Percentiles rank a stretch among this genome's conserved stretches.
phyloP scores from a whole-genome alignment of 1,140 invertebrate species.

The Lordiphosa collinella region DNA sequence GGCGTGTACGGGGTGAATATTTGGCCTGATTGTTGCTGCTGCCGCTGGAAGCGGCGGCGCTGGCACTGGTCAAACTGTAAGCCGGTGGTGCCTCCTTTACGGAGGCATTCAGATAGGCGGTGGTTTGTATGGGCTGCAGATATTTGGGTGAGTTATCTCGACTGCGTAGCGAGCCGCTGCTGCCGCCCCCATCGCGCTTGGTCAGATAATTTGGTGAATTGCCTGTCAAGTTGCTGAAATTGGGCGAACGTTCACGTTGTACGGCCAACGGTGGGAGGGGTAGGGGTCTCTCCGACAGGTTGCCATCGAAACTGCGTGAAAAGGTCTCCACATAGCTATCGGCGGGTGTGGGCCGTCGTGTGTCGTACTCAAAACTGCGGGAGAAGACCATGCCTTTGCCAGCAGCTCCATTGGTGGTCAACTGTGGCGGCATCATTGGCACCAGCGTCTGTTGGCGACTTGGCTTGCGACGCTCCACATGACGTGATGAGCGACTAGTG shows the following conservation, averaged over 20 bases:
- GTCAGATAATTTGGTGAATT: conserved; percentile 76
- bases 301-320: conserved; percentile 78
- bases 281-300: conserved; percentile 59
- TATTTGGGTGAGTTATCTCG: conserved; percentile 75
- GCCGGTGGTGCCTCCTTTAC: conserved; percentile 71
- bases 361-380: conserved; percentile 78
- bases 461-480: conserved; percentile 45
- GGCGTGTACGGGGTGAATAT: conserved; percentile 55
- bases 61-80: conserved; percentile 40
- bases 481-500: conserved; percentile 39
- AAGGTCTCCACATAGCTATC: conserved; percentile 74
- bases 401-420: conserved; percentile 7
- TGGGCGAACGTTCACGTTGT: conserved; percentile 61
- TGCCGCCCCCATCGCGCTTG: conserved; percentile 61
- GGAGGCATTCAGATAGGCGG: conserved; percentile 69
- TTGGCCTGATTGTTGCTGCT: conserved; percentile 23
- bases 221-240: conserved; percentile 73
- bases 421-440: conserved; percentile 11
- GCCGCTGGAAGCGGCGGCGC: neutral
- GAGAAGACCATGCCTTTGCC: conserved; percentile 79
- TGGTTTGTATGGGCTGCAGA: conserved; percentile 54
- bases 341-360: conserved; percentile 52
- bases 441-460: conserved; percentile 31
- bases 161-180: conserved; percentile 59
- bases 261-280: conserved; percentile 34